Evolutionary conservation across 2,888 invertebrate genomes (phyloP).

Genomic region (Agrotis exclamationis): DNA sequence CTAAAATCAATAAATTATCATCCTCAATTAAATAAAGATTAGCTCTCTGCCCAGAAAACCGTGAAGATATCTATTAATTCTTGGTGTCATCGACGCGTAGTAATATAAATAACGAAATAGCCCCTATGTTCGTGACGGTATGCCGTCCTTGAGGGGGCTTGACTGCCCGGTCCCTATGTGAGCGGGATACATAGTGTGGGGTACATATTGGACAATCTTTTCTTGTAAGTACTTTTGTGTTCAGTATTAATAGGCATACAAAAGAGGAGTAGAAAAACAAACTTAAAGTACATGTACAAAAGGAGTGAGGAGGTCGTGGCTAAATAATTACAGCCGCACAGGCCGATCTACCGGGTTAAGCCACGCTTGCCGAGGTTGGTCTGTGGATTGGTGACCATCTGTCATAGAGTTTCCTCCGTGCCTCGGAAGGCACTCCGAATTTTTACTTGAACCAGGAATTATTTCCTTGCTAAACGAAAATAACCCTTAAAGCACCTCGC

Average conservation of each 20-base stretch:
- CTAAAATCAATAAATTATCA: constrained; percentile 36
- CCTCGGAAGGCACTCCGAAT: background rate
- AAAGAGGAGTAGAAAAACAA: too few relatives aligned
- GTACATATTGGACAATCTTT: too few relatives aligned
- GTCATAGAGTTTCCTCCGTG: too few relatives aligned
- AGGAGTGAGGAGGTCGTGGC: too few relatives aligned
- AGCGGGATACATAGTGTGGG: background rate
- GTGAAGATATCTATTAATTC: constrained; percentile 52
- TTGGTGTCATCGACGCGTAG: constrained; percentile 15
- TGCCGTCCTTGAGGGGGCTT: constrained; percentile 7
- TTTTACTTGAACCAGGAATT: background rate
- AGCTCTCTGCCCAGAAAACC: constrained; percentile 9
- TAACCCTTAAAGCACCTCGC: constrained; percentile 31
- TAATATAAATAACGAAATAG: constrained; percentile 48
- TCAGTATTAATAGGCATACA: too few relatives aligned
- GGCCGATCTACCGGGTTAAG: too few relatives aligned
- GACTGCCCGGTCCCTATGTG: background rate
- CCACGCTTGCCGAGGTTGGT: too few relatives aligned
- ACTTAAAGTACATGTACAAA: too few relatives aligned
- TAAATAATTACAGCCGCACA: too few relatives aligned
- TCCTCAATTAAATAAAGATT: constrained; percentile 49
- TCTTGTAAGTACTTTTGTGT: too few relatives aligned
- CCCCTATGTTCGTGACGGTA: constrained; percentile 45
- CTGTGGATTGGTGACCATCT: too few relatives aligned
- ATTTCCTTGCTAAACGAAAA: constrained; percentile 19